Conservation (phyloP, 1,140 invertebrate genomes). For the Ericerus pela region DNA sequence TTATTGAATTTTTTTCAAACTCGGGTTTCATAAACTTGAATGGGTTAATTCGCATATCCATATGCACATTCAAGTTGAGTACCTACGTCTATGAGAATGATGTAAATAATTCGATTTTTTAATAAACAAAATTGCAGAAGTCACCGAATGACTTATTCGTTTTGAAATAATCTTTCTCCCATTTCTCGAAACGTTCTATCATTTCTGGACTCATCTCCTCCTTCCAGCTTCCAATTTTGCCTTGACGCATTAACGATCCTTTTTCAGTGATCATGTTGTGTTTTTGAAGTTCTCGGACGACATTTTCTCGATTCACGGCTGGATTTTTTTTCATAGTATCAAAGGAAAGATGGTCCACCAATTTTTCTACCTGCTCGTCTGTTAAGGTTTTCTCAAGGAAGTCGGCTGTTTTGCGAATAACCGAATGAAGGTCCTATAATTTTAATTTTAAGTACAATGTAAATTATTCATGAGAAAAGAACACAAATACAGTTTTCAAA, state of each 20-base stretch:
- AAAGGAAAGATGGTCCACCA: constrained; percentile 46
- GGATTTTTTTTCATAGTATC: constrained; percentile 52
- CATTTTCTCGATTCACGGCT: constrained; percentile 41
- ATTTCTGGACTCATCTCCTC: constrained; percentile 39
- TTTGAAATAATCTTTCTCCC: constrained; percentile 31
- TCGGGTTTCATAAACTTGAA: no score
- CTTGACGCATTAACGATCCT: constrained; percentile 42
- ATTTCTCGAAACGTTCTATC: constrained; percentile 39
- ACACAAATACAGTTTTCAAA: background rate
- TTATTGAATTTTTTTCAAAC: no score
- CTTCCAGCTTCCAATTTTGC: constrained; percentile 48
- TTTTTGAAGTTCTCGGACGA: constrained; percentile 31
- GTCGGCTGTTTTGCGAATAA: constrained; percentile 39
- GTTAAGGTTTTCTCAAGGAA: constrained; percentile 40
- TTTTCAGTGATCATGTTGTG: constrained; percentile 31
- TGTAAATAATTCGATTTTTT: no score
- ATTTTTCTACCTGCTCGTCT: constrained; percentile 34
- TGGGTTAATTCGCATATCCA: no score
- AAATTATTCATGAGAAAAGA: background rate
- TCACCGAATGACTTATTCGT: no score
- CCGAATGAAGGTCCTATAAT: constrained; percentile 36
- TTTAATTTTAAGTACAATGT: background rate
- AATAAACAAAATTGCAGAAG: no score
- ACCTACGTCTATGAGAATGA: no score
- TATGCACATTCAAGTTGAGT: no score